Evolutionary conservation across 1,140 invertebrate genomes (phyloP), one percentile per base, ranked within the genome.

Genomic region (Pararge aegeria): DNA sequence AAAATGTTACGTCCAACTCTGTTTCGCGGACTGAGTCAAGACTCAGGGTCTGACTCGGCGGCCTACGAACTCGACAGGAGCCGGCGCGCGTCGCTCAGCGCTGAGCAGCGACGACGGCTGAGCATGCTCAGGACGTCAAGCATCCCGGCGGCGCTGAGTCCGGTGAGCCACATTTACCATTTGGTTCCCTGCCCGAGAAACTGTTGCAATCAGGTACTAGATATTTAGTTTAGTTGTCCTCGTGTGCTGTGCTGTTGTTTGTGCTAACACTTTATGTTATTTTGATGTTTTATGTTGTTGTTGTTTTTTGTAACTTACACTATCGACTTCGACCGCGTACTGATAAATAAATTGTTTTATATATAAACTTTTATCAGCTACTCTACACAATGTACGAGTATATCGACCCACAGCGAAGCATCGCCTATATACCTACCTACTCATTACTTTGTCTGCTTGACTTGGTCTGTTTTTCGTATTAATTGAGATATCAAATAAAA

Each of bases 121-220:
- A 75, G 68, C 69, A 64, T 87, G 77, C 73, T 89, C 34, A 53
- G 83, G 48, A 75, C 80, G 1, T 64, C 76, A 40, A 86, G 78
- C 71, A 80, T 86, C 52, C 80, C 81, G 2, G 53, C 72, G 9
- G 77, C 82, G 66, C 68, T 83, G 70, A 79, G 73, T 12, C 77
- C 86, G 79, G 86, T 89, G 86, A 87, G 86, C 83, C 85, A 88
- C 83, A 85, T 88, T 85, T 88, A 87, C 83, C 85, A 88, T 83
- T 80, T 81, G 83, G 80, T 85, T 68, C 78, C 75, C 79, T 88
- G 85, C 80, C 85, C 83, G 63, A 83, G 83, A 81, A 75, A 85
- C 68, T 86, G 83, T 80, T 88, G 85, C 73, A 61, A 75, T 61
- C 83, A 88, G 85, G 85, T 88, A 85, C 65, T 62, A 52, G 49